These are phyloP conservation scores for Apamea monoglypha DNA, from an alignment of 2,888 invertebrate genomes.

Conservation along the genomic window DNA sequence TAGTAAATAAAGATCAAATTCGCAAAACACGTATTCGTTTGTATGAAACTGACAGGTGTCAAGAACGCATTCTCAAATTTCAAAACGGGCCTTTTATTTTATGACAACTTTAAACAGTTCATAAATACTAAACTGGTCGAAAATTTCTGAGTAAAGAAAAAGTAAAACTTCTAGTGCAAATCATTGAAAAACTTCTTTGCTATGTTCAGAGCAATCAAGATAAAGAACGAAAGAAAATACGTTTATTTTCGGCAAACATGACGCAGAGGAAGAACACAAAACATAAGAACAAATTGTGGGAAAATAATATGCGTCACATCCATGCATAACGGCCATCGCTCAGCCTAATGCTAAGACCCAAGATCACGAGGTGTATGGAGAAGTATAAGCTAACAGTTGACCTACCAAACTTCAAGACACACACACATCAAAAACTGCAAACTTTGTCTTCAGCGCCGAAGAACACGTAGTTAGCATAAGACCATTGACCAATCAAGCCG, in stretches of 20 bases:
- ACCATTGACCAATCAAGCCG: constrained; percentile 67
- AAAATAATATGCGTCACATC: neutral
- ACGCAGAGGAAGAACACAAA: no score
- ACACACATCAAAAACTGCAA: constrained; percentile 32
- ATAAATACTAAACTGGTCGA: no score
- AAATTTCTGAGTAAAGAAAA: neutral
- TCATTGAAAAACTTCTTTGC: no score
- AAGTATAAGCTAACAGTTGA: constrained; percentile 14
- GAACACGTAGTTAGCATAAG: constrained; percentile 52
- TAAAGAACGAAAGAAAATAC: no score
- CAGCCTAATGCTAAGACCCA: neutral
- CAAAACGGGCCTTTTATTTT: no score
- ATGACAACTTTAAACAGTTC: no score
- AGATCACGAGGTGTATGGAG: neutral
- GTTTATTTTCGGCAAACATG: no score
- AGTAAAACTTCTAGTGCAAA: neutral
- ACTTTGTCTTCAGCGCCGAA: constrained; percentile 22
- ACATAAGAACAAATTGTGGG: neutral
- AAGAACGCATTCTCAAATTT: no score
- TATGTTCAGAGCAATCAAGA: no score
- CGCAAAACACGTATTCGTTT: no score
- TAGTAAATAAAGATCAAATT: no score
- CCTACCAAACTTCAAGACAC: constrained; percentile 18
- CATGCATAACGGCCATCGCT: neutral
- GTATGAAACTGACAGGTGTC: no score